phyloP scores from a whole-genome alignment of 1,140 invertebrate species.

The Pogonus chalceus region DNA sequence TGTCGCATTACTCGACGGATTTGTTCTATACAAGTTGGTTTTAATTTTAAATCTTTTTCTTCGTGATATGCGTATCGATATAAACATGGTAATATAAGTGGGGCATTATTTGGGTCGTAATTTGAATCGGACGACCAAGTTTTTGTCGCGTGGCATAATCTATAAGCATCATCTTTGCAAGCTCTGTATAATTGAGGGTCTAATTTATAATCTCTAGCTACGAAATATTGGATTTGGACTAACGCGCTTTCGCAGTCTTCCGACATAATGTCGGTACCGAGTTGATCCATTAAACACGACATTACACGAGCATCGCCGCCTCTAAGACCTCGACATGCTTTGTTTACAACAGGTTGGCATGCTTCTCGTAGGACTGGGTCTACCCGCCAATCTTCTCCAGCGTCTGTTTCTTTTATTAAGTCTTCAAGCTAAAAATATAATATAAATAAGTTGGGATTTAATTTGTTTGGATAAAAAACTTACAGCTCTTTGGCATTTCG shows the following conservation, averaged over 20 bases:
- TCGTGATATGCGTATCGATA: slow-evolving; percentile 77
- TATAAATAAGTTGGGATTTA: slow-evolving; percentile 2
- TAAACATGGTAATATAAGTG: slow-evolving; percentile 83
- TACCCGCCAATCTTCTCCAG: slow-evolving; percentile 82
- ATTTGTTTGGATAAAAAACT: slow-evolving; percentile 29
- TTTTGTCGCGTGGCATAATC: slow-evolving; percentile 67
- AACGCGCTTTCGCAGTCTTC: slow-evolving; percentile 82
- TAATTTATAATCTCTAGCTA: slow-evolving; percentile 86
- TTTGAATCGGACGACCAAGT: slow-evolving; percentile 63
- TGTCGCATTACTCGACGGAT: slow-evolving; percentile 86
- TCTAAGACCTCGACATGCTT: slow-evolving; percentile 53
- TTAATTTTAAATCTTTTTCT: slow-evolving; percentile 51
- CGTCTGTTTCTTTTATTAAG: slow-evolving; percentile 70
- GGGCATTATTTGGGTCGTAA: slow-evolving; percentile 59
- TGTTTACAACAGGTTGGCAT: slow-evolving; percentile 72
- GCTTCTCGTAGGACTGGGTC: slow-evolving; percentile 80
- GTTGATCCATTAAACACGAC: slow-evolving; percentile 86
- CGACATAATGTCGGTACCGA: slow-evolving; percentile 77
- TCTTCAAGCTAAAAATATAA: slow-evolving; percentile 52
- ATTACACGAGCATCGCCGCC: slow-evolving; percentile 72
- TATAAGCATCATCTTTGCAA: slow-evolving; percentile 78
- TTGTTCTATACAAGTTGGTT: slow-evolving; percentile 60
- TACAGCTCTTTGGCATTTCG: slow-evolving; percentile 58
- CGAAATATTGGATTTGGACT: slow-evolving; percentile 94
- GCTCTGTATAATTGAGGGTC: slow-evolving; percentile 78